Evolutionary conservation across 92 coral and sea anemone genomes (phyloP), one percentile per base, ranked within the genome.

Genomic region (Meandrina meandrites): DNA sequence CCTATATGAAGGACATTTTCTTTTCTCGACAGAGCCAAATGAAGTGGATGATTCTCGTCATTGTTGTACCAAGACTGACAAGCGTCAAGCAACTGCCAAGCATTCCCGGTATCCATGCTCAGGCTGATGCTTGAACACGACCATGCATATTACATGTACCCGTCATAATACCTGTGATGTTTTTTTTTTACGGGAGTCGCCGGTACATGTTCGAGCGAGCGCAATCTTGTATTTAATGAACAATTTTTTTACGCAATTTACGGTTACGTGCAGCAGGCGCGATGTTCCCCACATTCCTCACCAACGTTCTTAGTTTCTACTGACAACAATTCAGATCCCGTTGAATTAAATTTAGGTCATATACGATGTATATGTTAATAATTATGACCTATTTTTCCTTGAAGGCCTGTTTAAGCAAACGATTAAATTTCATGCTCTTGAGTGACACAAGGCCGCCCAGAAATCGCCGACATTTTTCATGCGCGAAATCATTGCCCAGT

Each of bases 71-170:
- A n/a, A n/a, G n/a, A n/a, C n/a, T n/a, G n/a, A n/a, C n/a, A n/a
- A n/a, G n/a, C n/a, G n/a, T n/a, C n/a, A n/a, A n/a, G n/a, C n/a
- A n/a, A n/a, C n/a, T n/a, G n/a, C n/a, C n/a, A n/a, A n/a, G n/a
- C n/a, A n/a, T n/a, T n/a, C n/a, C n/a, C n/a, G n/a, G n/a, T n/a
- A n/a, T n/a, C n/a, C n/a, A n/a, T n/a, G n/a, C n/a, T n/a, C n/a
- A n/a, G n/a, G n/a, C n/a, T n/a, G n/a, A n/a, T n/a, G n/a, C n/a
- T n/a, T n/a, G n/a, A n/a, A n/a, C n/a, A n/a, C n/a, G n/a, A 22
- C 51, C 64, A 83, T 73, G 40, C 76, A 77, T 60, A 62, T 72
- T 53, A 47, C 66, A 30, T 72, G 67, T 51, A 30, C 78, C 71
- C 79, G 53, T 60, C 79, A 58, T 40, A 62, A 62, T 62, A 62